Conservation (phyloP, 1,140 invertebrate species). For the Polyergus mexicanus region DNA sequence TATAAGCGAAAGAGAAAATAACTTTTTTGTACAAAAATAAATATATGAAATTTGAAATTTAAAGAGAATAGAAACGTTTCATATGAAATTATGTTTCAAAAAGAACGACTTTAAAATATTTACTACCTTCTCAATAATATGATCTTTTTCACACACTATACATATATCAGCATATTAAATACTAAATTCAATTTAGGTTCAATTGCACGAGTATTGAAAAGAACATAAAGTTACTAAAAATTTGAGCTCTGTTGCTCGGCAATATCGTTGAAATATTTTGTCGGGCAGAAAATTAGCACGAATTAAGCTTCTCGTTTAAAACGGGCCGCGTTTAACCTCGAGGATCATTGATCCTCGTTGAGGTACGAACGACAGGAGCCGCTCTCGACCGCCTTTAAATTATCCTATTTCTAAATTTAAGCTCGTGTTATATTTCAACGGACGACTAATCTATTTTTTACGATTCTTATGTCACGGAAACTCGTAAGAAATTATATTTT, state of each 20-base stretch:
- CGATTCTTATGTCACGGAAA: background rate
- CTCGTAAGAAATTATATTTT: slow-evolving; percentile 41
- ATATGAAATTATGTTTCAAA: background rate
- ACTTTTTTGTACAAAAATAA: background rate
- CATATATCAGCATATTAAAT: slow-evolving; percentile 6
- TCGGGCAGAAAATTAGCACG: slow-evolving; percentile 46
- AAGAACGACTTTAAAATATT: background rate
- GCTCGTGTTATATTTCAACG: background rate
- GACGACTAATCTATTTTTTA: background rate
- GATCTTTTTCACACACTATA: background rate
- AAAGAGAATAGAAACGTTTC: background rate
- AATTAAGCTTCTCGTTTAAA: slow-evolving; percentile 51
- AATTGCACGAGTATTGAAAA: slow-evolving; percentile 19
- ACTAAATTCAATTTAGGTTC: background rate
- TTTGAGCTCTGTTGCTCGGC: background rate
- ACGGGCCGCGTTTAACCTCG: slow-evolving; percentile 32
- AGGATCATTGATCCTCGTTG: slow-evolving; percentile 55
- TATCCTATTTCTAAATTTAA: slow-evolving; percentile 52
- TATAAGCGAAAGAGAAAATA: background rate
- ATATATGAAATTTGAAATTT: background rate
- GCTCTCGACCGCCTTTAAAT: slow-evolving; percentile 25
- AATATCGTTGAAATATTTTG: slow-evolving; percentile 52
- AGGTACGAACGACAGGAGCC: slow-evolving; percentile 8
- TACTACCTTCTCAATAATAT: background rate
- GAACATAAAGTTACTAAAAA: slow-evolving; percentile 41